Percentiles rank a stretch among this genome's conserved stretches.
phyloP scores from a whole-genome alignment of 2,113 vertebrate species.

The Strix aluco region DNA sequence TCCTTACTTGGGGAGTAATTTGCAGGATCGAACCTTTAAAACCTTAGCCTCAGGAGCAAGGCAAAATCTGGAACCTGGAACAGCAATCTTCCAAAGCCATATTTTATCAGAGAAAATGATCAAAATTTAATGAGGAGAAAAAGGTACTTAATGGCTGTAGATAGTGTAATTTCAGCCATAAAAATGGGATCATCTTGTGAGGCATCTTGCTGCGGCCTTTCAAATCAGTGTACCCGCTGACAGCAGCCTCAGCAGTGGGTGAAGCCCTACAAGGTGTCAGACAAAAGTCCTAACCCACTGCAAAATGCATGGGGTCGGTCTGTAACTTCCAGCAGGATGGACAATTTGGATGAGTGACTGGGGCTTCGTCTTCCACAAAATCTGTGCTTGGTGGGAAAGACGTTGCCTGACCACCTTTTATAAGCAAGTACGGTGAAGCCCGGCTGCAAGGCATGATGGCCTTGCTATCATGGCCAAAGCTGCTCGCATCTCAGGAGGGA shows the following conservation, averaged over 20 bases:
- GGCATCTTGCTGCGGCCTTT: neutral
- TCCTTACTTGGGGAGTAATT: slow-evolving; percentile 38
- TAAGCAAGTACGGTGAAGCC: accelerated
- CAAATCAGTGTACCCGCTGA: neutral
- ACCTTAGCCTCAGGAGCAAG: neutral
- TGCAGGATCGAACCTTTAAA: slow-evolving; percentile 40
- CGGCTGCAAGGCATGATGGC: neutral
- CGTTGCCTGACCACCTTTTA: too few species aligned
- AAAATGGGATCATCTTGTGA: slow-evolving; percentile 19
- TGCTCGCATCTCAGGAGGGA: neutral
- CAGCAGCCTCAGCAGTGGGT: neutral
- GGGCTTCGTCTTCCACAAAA: neutral
- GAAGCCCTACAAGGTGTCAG: accelerated
- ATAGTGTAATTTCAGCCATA: slow-evolving; percentile 39
- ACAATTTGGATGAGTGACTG: neutral
- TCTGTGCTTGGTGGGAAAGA: neutral
- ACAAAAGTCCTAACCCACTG: neutral
- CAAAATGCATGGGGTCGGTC: accelerated
- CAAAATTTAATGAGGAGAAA: slow-evolving; percentile 53
- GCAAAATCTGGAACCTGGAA: slow-evolving; percentile 16
- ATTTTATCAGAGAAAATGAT: slow-evolving; percentile 55
- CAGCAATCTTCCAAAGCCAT: slow-evolving; percentile 21
- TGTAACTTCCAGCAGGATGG: neutral
- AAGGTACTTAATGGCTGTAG: slow-evolving; percentile 32
- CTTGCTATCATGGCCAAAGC: neutral